Evolutionary conservation across 2,888 invertebrate genomes (phyloP), one percentile per base, ranked within the genome.

Genomic region (Pheosia gnoma): DNA sequence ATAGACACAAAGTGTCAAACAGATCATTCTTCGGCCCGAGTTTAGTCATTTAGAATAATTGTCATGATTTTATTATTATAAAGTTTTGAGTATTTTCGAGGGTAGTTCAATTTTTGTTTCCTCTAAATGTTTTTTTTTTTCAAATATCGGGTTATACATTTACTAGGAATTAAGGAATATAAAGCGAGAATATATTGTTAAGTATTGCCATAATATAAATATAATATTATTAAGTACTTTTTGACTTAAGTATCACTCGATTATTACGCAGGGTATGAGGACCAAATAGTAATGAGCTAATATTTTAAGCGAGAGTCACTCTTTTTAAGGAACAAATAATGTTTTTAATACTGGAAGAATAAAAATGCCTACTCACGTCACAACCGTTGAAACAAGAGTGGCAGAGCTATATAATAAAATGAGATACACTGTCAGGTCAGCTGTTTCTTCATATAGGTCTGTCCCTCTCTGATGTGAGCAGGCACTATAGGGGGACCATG

Each of bases 401-500:
- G n/a, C 47, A n/a, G 47, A 47, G 47, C 47, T 47, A n/a, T 47
- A 47, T 10, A 9, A 43, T 9, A 9, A 4, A 45, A 11, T 10
- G 10, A 11, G 45, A 4, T 4, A 10, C 9, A 45, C 4, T 10
- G 45, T 8, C 10, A 45, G 45, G 25, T 25, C 41, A 41, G 41
- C 41, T 10, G 47, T 47, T n/a, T 43, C n/a, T n/a, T 47, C 47
- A n/a, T 47, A 47, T 47, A 47, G n/a, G 11, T 47, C 47, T n/a
- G 47, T 47, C 47, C 47, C 47, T 47, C 10, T 36, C 25, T 52
- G 37, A 10, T 8, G 52, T 10, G 37, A 52, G 37, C 8, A 67
- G 60, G 61, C 47, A 47, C 47, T n/a, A 5, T 11, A 61, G 61
- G 63, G 67, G 89, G 89, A 89, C 90, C 78, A 80, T 66, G 91